Evolutionary conservation across 2,113 vertebrate genomes (phyloP), one percentile per base, ranked within the genome.

Genomic region (Podiceps cristatus): DNA sequence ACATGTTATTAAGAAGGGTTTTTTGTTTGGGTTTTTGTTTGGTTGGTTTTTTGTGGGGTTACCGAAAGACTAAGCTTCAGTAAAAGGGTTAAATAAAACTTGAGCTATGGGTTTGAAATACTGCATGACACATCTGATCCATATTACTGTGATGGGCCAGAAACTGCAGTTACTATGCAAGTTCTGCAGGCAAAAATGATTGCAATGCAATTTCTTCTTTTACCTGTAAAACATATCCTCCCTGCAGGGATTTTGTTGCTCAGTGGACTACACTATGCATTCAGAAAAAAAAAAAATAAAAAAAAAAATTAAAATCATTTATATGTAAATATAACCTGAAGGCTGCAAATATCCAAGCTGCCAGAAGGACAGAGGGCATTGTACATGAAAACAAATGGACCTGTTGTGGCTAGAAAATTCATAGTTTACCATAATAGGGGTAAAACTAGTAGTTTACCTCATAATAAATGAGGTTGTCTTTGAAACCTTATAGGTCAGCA

Each of bases 251-350:
- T 91, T 87, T 88, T 92, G 59, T 84, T 95, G 60, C 90, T 93
- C 68, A 60, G 52, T 86, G 63, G 67, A 60, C 77, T 80, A 56
- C 20, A 20, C 19, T 91, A n/a, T 73, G 77, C 52, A 37, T 37
- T 37, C 37, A 37, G 37, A 9, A 9, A 37, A 14, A 9, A 49
- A 20, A 8, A 28, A 52, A 78, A n/a, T n/a, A n/a, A n/a, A 55
- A 94, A 87, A 12, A 31, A 56, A 50, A 59, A 27, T 94, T 95
- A 56, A 50, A 59, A 27, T 94, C 56, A 97, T 96, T 89, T 96
- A 60, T 92, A 86, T 93, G 86, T 91, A 97, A 96, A 97, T 97
- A 78, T 52, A 95, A 13, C 45, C 83, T 50, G 76, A 88, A 96
- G 75, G 47, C 93, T 96, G 42, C 79, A 92, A 78, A 53, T 95